Base-by-base conservation (phyloP, 1,140 invertebrate genomes). In the Drosophila tropicalis region DNA sequence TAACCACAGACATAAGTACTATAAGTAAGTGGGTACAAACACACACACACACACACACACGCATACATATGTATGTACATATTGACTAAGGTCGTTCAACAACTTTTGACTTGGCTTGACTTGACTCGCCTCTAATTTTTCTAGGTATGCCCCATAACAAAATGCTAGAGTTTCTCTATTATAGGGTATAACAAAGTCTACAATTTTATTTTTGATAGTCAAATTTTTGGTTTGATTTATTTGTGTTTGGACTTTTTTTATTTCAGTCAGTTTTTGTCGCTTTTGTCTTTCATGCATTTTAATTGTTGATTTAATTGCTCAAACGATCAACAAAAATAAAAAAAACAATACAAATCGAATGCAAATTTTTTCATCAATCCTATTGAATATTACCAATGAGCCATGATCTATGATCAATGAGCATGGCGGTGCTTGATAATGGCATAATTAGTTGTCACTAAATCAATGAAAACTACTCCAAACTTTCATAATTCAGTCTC, bases 261-360 rank as follows among this genome's bases (percentile, higher is more conserved):
- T n/a, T n/a, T n/a, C n/a, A n/a, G 44, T 3, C 17, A 29, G 17
- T 17, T 47, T 51, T 22, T 19, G 44, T 51, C 9, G 44, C 7
- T 19, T 22, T 12, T 22, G 44, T 36, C 74, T 72, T 68, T 32
- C 47, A 39, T 67, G 72, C 57, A 75, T 75, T 75, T 75, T 68
- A 75, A 75, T 71, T 72, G 61, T 72, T 75, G 47, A 75, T 56
- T 75, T 75, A 75, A 75, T 75, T 75, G 63, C 19, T 41, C 39
- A 67, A 74, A 39, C 57, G 68, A 25, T 60, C 70, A 51, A 9
- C 54, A 55, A 63, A 29, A 39, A 56, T 64, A 72, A 67, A 67
- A 51, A 9, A 39, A 55, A 63, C 19, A 39, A 56, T 64, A 72
- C 74, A 67, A 75, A 74, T 39, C 17, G 10, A 47, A 62, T 75